Evolutionary conservation across 2,888 invertebrate genomes (phyloP).

Genomic region (Melolontha melolontha): DNA sequence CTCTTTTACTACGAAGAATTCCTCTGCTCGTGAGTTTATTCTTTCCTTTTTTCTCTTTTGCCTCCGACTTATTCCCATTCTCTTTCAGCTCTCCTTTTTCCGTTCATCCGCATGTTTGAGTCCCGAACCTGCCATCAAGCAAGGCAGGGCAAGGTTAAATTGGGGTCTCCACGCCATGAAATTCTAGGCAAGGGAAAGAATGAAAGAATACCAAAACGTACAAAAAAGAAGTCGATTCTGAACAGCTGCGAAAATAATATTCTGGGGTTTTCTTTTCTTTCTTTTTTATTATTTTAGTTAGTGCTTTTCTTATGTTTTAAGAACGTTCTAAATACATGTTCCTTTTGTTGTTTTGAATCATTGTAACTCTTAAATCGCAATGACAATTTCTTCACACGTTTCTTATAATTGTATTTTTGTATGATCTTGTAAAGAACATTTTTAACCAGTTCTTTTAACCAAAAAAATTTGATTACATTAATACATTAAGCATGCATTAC

Average conservation of each 20-base stretch:
- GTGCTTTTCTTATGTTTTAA: too few relatives aligned
- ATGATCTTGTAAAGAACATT: too few relatives aligned
- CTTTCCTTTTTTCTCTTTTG: conserved; percentile 11
- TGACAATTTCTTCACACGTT: too few relatives aligned
- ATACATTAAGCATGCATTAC: too few relatives aligned
- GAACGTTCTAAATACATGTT: too few relatives aligned
- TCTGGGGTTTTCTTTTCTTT: too few relatives aligned
- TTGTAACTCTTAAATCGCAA: too few relatives aligned
- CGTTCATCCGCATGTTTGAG: conserved; percentile 19
- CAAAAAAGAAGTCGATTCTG: conserved; percentile 19
- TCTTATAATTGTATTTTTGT: too few relatives aligned
- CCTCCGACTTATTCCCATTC: not conserved
- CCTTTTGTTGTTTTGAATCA: too few relatives aligned
- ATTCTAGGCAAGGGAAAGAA: conserved; percentile 26
- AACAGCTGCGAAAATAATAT: conserved; percentile 38
- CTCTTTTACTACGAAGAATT: conserved; percentile 6
- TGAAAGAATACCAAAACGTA: conserved; percentile 22
- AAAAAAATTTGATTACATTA: too few relatives aligned
- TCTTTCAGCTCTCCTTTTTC: conserved; percentile 20
- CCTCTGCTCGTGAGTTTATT: conserved; percentile 1
- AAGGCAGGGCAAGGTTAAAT: conserved; percentile 38
- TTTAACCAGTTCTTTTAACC: too few relatives aligned
- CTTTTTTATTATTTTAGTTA: too few relatives aligned
- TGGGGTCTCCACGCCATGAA: conserved; percentile 26
- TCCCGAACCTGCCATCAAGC: conserved; percentile 33